Conservation (phyloP, 2,888 invertebrate species). For the Empis livida region DNA sequence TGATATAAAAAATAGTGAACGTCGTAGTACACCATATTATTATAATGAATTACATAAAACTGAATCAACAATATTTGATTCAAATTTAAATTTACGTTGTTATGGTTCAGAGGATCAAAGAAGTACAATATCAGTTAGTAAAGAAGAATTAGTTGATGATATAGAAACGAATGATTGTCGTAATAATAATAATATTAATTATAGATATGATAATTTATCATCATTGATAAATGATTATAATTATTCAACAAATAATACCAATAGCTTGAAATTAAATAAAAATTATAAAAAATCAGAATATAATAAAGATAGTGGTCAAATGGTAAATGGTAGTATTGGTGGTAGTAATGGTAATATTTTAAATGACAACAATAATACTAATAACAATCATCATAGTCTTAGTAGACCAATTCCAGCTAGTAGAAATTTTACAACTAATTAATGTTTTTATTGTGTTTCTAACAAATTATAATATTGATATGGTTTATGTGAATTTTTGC, state of each 20-base stretch:
- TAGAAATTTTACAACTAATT: slow-evolving; percentile 15
- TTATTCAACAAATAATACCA: slow-evolving; percentile 1
- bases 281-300: neutral
- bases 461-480: too few relatives aligned
- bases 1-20: slow-evolving; percentile 19
- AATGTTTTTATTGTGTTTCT: too few relatives aligned
- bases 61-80: slow-evolving; percentile 27
- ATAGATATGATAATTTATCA: slow-evolving; percentile 6
- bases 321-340: slow-evolving; percentile 2
- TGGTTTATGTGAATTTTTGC: too few relatives aligned
- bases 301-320: slow-evolving; percentile 4
- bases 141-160: slow-evolving; percentile 11
- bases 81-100: slow-evolving; percentile 29
- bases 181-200: slow-evolving; percentile 7
- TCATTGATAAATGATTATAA: neutral
- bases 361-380: slow-evolving; percentile 1
- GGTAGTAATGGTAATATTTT: neutral
- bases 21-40: slow-evolving; percentile 33
- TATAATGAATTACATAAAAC: slow-evolving; percentile 31
- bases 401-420: slow-evolving; percentile 16
- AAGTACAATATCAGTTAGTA: slow-evolving; percentile 8
- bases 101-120: slow-evolving; percentile 19
- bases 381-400: neutral
- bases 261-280: slow-evolving; percentile 5
- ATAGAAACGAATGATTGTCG: neutral